Evolutionary conservation across 2,888 invertebrate species (phyloP).

Genomic region (Nymphalis polychloros): DNA sequence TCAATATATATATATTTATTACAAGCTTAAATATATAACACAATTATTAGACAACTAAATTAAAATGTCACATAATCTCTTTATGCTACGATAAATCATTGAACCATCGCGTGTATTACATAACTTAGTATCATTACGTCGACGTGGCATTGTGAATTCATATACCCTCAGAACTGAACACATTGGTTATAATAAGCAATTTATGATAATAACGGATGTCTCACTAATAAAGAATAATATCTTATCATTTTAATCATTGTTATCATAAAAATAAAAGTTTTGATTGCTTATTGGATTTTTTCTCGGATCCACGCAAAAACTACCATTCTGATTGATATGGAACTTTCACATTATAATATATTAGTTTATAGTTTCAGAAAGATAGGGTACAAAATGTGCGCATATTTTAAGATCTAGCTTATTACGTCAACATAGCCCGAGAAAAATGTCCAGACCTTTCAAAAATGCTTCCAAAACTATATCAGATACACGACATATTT

Average conservation of each 20-base stretch:
- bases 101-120: slow-evolving; percentile 2
- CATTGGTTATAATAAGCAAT: neutral
- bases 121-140: slow-evolving; percentile 4
- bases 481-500: no score
- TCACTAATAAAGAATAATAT: neutral
- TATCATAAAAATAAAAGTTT: no score
- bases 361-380: no score
- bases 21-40: neutral
- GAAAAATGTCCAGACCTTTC: no score
- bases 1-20: neutral
- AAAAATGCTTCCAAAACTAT: no score
- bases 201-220: neutral
- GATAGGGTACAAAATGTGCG: no score
- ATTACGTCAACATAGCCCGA: no score
- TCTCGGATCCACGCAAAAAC: no score
- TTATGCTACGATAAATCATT: slow-evolving; percentile 1
- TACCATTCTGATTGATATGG: no score
- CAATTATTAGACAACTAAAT: neutral
- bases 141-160: slow-evolving; percentile 6
- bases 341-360: no score
- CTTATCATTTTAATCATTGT: neutral
- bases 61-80: neutral
- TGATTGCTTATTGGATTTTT: no score
- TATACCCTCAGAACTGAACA: neutral
- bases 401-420: no score